phyloP scores from a whole-genome alignment of 2,113 vertebrate genomes.

The Mastomys coucha region DNA sequence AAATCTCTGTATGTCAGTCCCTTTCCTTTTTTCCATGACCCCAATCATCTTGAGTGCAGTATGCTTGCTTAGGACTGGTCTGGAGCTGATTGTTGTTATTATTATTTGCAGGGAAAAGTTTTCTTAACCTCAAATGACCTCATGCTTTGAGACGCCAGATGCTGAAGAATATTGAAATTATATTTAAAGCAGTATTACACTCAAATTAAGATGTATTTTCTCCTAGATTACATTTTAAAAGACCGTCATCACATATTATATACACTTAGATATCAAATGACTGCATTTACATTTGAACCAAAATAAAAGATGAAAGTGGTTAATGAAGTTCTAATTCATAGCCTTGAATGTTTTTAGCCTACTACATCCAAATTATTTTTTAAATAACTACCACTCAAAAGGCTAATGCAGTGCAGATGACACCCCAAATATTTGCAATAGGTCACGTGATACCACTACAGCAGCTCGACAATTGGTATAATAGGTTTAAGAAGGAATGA shows the following conservation, averaged over 20 bases:
- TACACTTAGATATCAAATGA: slow-evolving; percentile 85
- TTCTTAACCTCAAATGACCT: slow-evolving; percentile 83
- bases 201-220: slow-evolving; percentile 85
- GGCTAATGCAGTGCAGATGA: slow-evolving; percentile 76
- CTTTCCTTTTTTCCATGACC: background rate
- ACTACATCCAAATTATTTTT: slow-evolving; percentile 84
- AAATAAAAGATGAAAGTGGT: slow-evolving; percentile 81
- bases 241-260: slow-evolving; percentile 84
- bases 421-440: slow-evolving; percentile 79
- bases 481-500: slow-evolving; percentile 84
- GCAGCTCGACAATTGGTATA: slow-evolving; percentile 83
- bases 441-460: slow-evolving; percentile 72
- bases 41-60: slow-evolving; percentile 44
- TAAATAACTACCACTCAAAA: slow-evolving; percentile 77
- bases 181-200: slow-evolving; percentile 82
- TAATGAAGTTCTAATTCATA: slow-evolving; percentile 80
- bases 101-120: slow-evolving; percentile 77
- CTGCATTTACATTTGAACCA: slow-evolving; percentile 84
- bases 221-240: slow-evolving; percentile 85
- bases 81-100: slow-evolving; percentile 66
- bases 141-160: slow-evolving; percentile 81
- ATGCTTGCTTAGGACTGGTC: slow-evolving; percentile 51
- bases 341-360: slow-evolving; percentile 82
- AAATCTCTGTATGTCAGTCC: background rate
- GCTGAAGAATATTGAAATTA: slow-evolving; percentile 82